phyloP scores from a whole-genome alignment of 2,888 invertebrate species.

The Torymus tubicola region DNA sequence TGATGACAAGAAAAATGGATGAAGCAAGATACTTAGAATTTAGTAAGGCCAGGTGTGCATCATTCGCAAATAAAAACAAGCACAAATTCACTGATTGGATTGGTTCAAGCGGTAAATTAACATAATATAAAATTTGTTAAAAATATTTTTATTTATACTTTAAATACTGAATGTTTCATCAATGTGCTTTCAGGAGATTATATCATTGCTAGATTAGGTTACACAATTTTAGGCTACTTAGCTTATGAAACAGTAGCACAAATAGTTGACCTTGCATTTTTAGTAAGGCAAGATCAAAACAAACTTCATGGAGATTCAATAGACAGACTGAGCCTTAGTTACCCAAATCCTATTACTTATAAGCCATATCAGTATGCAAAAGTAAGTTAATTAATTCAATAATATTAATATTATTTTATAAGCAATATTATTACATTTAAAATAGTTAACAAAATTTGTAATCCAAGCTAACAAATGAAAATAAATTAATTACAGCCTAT shows the following conservation, averaged over 20 bases:
- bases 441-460: too few relatives aligned
- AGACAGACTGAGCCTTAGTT: conserved; percentile 81
- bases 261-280: conserved; percentile 89
- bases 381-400: conserved; percentile 60
- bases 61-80: conserved; percentile 81
- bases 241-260: conserved; percentile 95
- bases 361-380: conserved; percentile 73
- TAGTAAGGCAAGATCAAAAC: conserved; percentile 87
- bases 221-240: conserved; percentile 89
- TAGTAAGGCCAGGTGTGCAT: conserved; percentile 86
- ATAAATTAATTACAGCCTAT: conserved; percentile 64
- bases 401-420: background rate
- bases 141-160: background rate
- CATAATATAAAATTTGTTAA: background rate
- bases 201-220: conserved; percentile 81
- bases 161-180: background rate
- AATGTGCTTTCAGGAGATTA: conserved; percentile 76
- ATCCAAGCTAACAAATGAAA: too few relatives aligned
- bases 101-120: conserved; percentile 68
- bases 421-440: background rate
- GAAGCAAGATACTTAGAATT: conserved; percentile 83
- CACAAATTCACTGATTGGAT: conserved; percentile 73
- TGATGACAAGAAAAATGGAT: conserved; percentile 78
- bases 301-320: conserved; percentile 84
- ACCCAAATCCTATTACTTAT: conserved; percentile 79